Percentiles rank a stretch among this genome's conserved stretches.
Conservation (phyloP, 1,140 invertebrate genomes). For the Penaeus chinensis region DNA sequence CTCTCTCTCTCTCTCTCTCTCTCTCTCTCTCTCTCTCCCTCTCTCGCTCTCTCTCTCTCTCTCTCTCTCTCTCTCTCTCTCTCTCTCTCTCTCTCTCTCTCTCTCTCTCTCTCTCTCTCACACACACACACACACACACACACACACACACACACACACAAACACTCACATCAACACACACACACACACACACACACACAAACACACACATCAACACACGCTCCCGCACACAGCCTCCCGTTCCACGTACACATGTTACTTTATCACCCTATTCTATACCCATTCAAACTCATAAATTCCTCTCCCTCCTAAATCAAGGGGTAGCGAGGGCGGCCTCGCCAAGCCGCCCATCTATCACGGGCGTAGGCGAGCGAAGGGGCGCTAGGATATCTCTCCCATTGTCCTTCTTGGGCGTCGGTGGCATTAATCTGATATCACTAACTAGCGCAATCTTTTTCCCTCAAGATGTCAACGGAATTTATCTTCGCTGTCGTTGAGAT, state of each 20-base stretch:
- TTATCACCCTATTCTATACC: background rate
- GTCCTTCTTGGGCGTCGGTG: too few species aligned
- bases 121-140: background rate
- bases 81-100: slow-evolving; percentile 2
- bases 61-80: background rate
- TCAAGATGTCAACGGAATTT: too few species aligned
- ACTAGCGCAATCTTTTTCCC: too few species aligned
- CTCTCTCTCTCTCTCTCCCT: background rate
- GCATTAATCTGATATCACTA: too few species aligned
- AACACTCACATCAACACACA: slow-evolving; percentile 31
- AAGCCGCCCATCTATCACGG: too few species aligned
- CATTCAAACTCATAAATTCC: too few species aligned
- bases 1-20: background rate
- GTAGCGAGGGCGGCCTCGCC: too few species aligned
- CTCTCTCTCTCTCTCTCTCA: background rate
- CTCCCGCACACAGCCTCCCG: slow-evolving; percentile 12
- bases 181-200: slow-evolving; percentile 37
- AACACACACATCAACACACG: slow-evolving; percentile 31
- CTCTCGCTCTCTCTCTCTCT: background rate
- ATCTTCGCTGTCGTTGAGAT: too few species aligned
- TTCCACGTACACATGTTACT: slow-evolving; percentile 8
- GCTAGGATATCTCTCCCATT: too few species aligned
- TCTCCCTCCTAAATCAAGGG: too few species aligned
- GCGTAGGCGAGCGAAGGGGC: too few species aligned
- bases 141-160: slow-evolving; percentile 2